Percentiles rank a stretch among this genome's conserved stretches.
Conservation (phyloP, 2,113 vertebrate genomes). For the Neolamprologus hecqui region DNA sequence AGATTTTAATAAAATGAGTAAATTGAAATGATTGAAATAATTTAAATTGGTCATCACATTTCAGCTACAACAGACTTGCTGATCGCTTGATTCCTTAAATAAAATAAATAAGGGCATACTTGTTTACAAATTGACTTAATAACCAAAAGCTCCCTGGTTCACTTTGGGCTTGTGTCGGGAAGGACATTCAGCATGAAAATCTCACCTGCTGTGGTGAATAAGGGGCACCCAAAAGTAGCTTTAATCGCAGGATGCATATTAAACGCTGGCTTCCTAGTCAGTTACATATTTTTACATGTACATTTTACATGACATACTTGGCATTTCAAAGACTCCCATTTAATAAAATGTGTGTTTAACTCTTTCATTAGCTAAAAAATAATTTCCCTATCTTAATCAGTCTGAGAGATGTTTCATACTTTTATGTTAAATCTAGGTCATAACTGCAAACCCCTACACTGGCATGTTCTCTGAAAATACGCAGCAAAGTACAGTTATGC, state of each 20-base stretch:
- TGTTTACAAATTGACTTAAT: background rate
- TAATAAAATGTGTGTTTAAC: background rate
- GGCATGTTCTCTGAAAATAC: background rate
- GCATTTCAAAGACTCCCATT: background rate
- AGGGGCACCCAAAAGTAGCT: background rate
- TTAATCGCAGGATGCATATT: background rate
- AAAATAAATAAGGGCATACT: background rate
- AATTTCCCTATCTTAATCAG: rapidly evolving
- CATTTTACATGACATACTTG: background rate
- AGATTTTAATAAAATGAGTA: background rate
- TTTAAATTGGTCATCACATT: background rate
- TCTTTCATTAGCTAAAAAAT: background rate
- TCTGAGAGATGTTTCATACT: background rate
- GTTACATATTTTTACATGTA: background rate
- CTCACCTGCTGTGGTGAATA: background rate
- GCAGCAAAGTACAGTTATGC: background rate
- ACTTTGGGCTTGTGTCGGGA: background rate
- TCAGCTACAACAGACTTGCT: background rate
- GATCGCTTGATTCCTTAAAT: background rate
- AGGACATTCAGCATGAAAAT: background rate
- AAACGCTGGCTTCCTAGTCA: background rate
- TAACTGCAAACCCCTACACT: background rate
- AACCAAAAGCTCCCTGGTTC: background rate
- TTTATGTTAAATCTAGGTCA: background rate
- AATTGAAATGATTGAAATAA: background rate